phyloP scores from a whole-genome alignment of 2,113 vertebrate species.

The Drymodes brunneopygia region DNA sequence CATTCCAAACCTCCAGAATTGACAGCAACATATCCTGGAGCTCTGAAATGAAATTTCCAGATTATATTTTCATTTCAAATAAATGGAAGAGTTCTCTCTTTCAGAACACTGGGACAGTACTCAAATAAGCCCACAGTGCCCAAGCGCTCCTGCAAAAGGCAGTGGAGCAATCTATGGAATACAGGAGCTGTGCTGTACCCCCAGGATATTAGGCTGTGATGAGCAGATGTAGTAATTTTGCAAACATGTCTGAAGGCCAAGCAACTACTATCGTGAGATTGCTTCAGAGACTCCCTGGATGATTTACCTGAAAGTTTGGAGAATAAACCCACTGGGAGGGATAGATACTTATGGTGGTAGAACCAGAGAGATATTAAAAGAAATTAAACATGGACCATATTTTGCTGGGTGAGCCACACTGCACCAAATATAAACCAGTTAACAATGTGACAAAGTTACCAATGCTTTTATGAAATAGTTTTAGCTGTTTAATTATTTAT shows the following conservation, averaged over 20 bases:
- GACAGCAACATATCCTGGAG: background rate
- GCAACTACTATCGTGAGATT: background rate
- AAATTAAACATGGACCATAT: background rate
- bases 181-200: background rate
- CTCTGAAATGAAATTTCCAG: background rate
- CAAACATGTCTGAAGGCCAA: background rate
- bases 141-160: background rate
- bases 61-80: background rate
- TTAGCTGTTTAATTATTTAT: constrained; percentile 27
- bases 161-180: background rate
- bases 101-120: background rate
- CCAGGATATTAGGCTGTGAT: background rate
- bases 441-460: background rate
- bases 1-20: background rate
- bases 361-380: background rate
- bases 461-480: background rate
- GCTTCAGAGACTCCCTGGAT: background rate
- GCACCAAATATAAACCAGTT: background rate
- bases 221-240: background rate
- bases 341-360: background rate
- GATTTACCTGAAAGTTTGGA: background rate
- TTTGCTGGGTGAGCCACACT: background rate
- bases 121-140: background rate
- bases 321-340: background rate
- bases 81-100: background rate